A percentile compares a stretch with the other conserved stretches of the same genome.
phyloP scores from a whole-genome alignment of 2,113 vertebrate species.

The Hemibates koningsi region DNA sequence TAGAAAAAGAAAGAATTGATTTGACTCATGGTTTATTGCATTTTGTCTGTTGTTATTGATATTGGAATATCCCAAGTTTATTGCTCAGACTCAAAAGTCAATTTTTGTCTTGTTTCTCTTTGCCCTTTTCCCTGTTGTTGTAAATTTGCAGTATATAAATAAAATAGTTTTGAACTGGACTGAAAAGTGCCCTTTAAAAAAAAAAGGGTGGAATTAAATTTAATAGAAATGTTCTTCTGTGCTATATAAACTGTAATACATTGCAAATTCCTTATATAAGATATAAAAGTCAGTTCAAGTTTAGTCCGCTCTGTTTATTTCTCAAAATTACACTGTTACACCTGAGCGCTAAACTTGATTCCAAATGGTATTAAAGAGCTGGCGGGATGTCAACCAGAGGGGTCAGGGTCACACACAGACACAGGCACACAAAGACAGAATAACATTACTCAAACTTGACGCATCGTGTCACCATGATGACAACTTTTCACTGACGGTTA shows the following conservation, averaged over 20 bases:
- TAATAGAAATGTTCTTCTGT: not conserved
- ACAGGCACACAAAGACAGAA: not conserved
- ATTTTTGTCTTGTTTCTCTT: not conserved
- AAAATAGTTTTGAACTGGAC: not conserved
- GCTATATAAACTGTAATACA: not conserved
- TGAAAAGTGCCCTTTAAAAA: not conserved
- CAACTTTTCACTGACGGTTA: constrained; percentile 10
- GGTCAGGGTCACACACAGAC: not conserved
- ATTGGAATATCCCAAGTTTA: not conserved
- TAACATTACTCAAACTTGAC: constrained; percentile 47
- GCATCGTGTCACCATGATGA: constrained; percentile 17
- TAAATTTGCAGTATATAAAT: not conserved
- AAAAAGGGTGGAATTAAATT: not conserved
- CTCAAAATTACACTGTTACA: constrained; percentile 22
- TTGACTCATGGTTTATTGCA: not conserved
- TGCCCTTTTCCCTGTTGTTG: not conserved
- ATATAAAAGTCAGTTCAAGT: constrained; percentile 10
- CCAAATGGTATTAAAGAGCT: constrained; percentile 49
- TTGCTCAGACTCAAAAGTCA: not conserved
- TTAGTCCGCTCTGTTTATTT: constrained; percentile 30
- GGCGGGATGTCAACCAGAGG: constrained; percentile 24
- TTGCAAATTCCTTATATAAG: not conserved
- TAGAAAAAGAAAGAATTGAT: not conserved
- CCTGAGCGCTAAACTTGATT: constrained; percentile 41
- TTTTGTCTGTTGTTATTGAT: not conserved